phyloP scores from a whole-genome alignment of 1,140 invertebrate genomes.

The Cylas formicarius region DNA sequence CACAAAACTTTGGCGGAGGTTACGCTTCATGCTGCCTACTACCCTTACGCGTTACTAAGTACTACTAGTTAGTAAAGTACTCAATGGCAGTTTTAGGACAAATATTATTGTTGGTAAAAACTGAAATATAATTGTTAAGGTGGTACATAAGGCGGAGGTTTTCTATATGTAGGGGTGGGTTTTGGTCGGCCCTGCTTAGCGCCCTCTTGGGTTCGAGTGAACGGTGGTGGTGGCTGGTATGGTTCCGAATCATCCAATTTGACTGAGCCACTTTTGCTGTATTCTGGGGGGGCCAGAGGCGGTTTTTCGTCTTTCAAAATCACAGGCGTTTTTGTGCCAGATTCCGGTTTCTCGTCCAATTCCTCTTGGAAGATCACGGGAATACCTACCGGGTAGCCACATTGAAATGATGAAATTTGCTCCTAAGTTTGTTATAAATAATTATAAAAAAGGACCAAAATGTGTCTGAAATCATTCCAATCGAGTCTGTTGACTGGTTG shows the following conservation, averaged over 20 bases:
- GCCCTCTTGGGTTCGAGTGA: conserved; percentile 47
- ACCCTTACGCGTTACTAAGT: too few species aligned
- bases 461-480: too few species aligned
- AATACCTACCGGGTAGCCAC: too few species aligned
- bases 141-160: conserved; percentile 85
- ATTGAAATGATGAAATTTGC: too few species aligned
- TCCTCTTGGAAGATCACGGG: conserved; percentile 94
- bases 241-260: conserved; percentile 48
- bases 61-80: too few species aligned
- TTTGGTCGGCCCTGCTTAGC: conserved; percentile 66
- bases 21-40: too few species aligned
- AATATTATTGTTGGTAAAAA: conserved; percentile 34
- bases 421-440: too few species aligned
- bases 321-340: conserved; percentile 78
- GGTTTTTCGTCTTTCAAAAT: conserved; percentile 91
- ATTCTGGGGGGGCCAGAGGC: conserved; percentile 70
- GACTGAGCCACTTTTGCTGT: conserved; percentile 52
- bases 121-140: conserved; percentile 59
- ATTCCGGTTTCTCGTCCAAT: conserved; percentile 76
- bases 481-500: too few species aligned
- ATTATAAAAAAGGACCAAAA: too few species aligned
- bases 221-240: conserved; percentile 57
- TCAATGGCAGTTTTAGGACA: conserved; percentile 19
- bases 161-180: conserved; percentile 78
- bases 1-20: too few species aligned